Conservation (phyloP, 2,797 vertebrate genomes). For the Smutsia gigantea region DNA sequence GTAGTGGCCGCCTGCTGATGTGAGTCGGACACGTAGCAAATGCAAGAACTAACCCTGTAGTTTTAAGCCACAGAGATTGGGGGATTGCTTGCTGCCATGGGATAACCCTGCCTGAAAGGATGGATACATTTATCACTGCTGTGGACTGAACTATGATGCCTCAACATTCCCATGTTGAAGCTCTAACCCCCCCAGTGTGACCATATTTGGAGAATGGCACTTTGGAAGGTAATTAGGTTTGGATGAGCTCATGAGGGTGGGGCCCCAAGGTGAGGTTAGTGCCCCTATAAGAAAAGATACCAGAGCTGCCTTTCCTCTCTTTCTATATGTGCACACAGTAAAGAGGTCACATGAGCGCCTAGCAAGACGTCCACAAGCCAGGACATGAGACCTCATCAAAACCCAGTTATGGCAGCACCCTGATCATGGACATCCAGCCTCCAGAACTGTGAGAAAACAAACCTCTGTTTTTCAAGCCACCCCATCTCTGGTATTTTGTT, state of each 20-base stretch:
- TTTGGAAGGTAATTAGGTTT: background rate
- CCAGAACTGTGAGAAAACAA: background rate
- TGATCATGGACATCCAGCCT: background rate
- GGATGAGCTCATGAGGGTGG: background rate
- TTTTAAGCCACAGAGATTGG: background rate
- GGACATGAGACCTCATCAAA: no score
- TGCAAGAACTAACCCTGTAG: background rate
- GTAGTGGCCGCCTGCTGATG: background rate
- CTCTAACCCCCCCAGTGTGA: background rate
- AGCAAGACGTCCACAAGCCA: background rate
- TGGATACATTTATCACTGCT: background rate
- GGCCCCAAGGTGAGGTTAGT: background rate
- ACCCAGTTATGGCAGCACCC: no score
- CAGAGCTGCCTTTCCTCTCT: background rate
- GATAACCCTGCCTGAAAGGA: background rate
- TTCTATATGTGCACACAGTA: background rate
- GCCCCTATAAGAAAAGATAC: background rate
- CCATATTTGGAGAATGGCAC: background rate
- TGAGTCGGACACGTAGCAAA: accelerated
- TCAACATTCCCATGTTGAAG: background rate
- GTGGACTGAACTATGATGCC: background rate
- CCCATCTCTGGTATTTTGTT: background rate
- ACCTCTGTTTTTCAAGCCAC: background rate
- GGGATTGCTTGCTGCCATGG: background rate
- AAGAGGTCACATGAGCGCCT: background rate